These are phyloP conservation scores for Chaetodon trifasciatus DNA, from an alignment of 2,797 vertebrate species.

Conservation along the genomic window DNA sequence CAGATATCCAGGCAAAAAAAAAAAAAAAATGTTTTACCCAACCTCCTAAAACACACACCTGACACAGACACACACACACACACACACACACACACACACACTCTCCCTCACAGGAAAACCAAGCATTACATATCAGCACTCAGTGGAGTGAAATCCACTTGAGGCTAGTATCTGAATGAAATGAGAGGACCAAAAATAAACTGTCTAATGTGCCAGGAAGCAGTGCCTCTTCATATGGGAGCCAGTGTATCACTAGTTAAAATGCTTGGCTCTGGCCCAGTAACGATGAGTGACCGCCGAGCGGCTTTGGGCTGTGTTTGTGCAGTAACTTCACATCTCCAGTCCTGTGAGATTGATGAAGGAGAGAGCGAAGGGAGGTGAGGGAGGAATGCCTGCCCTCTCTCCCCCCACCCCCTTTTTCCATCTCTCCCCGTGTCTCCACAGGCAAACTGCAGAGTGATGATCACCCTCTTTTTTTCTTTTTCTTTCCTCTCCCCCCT, in stretches of 20 bases:
- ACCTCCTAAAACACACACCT: slow-evolving; percentile 25
- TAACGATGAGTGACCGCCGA: slow-evolving; percentile 27
- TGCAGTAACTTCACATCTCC: slow-evolving; percentile 49
- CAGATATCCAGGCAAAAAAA: slow-evolving; percentile 31
- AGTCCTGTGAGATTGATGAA: slow-evolving; percentile 38
- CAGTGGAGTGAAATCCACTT: slow-evolving; percentile 55
- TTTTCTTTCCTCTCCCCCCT: neutral
- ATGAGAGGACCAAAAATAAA: slow-evolving; percentile 60
- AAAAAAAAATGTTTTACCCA: slow-evolving; percentile 35
- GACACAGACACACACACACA: slow-evolving; percentile 31
- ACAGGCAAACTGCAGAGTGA: slow-evolving; percentile 50
- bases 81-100: slow-evolving; percentile 27
- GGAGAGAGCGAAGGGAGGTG: slow-evolving; percentile 5
- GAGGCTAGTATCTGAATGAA: slow-evolving; percentile 54
- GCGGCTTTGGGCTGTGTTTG: slow-evolving; percentile 47
- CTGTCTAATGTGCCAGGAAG: slow-evolving; percentile 40
- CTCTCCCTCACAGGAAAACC: slow-evolving; percentile 41
- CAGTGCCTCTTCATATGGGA: slow-evolving; percentile 24
- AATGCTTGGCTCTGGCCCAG: slow-evolving; percentile 49
- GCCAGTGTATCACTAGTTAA: slow-evolving; percentile 39
- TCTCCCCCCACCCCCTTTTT: neutral
- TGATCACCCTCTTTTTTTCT: slow-evolving; percentile 9
- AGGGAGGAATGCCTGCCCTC: slow-evolving; percentile 27
- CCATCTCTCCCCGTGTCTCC: slow-evolving; percentile 39
- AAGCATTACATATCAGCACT: slow-evolving; percentile 24